These are phyloP conservation scores for Ochotona curzoniae DNA, from an alignment of 2,113 vertebrate species.

Conservation along the genomic window DNA sequence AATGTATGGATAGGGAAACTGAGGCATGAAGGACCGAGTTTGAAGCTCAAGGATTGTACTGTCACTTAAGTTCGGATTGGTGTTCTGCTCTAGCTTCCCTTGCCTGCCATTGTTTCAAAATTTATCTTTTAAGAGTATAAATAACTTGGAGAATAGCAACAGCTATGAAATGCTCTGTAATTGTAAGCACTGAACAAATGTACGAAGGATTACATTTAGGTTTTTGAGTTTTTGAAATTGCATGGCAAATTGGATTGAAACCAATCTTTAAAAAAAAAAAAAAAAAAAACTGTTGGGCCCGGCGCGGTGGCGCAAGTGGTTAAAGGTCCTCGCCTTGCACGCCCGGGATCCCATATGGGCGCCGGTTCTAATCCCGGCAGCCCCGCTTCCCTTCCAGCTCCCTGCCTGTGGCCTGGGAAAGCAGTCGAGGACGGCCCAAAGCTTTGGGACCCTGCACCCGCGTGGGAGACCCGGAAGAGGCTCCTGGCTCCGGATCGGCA, in stretches of 20 bases:
- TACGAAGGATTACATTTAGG: neutral
- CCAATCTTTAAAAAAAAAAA: slow-evolving; percentile 48
- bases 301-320: no score
- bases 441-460: no score
- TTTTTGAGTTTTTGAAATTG: slow-evolving; percentile 64
- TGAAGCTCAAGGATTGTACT: neutral
- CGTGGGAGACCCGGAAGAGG: no score
- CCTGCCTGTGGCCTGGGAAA: no score
- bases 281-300: no score
- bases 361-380: no score
- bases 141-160: neutral
- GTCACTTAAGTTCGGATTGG: neutral
- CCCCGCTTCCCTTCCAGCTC: no score
- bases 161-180: slow-evolving; percentile 26
- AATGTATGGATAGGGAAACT: slow-evolving; percentile 26
- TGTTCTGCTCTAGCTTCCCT: neutral
- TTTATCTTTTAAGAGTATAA: slow-evolving; percentile 15
- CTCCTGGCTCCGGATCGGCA: no score
- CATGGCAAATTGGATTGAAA: slow-evolving; percentile 30
- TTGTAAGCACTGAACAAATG: neutral
- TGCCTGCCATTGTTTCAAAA: slow-evolving; percentile 9
- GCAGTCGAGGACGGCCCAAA: no score
- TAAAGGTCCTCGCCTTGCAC: no score
- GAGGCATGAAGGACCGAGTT: slow-evolving; percentile 16
- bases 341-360: no score